Evolutionary conservation across 2,888 invertebrate species (phyloP), one percentile per base, ranked within the genome.

Genomic region (Andrena praecox): DNA sequence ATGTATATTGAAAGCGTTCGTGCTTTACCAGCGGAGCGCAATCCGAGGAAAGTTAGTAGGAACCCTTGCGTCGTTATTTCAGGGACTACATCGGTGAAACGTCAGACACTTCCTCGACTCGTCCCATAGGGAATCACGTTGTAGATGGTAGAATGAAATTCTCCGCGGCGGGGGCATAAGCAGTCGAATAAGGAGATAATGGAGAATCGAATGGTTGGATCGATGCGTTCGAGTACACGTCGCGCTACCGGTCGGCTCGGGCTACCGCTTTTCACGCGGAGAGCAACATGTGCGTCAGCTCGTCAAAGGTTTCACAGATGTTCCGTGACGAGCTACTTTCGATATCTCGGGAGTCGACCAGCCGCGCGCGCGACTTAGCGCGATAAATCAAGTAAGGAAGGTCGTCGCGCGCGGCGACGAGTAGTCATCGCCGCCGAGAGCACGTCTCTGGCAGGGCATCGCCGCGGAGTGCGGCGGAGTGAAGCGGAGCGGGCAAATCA

Each of bases 361-460:
- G 56, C 35, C 42, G 69, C 85, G 81, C 85, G 81, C 75, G 77
- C 85, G 85, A 83, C 85, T 85, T 73, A 70, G 76, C 75, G 84
- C 86, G 85, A 89, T 90, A 90, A 89, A 90, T 90, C 89, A 89
- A 86, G 86, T 73, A 74, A 77, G 87, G 87, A 89, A 87, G 87
- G 89, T 87, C 89, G 87, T 86, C 84, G 87, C 85, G 85, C 82
- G 78, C 80, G 84, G 72, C 78, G 77, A 75, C 82, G 85, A 87
- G 84, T 80, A 87, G 86, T 88, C 87, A 85, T 88, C 86, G 82
- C 80, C 84, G 77, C 85, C 76, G 80, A 79, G 84, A 73, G 33
- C 33, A 27, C 77, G 84, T 73, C 79, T 60, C 63, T 54, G 81
- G 62, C 59, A 64, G 67, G 31, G 35, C 29, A 59, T 66, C 42